A percentile compares a stretch with the other conserved stretches of the same genome.
Conservation (phyloP, 2,888 invertebrate genomes). For the Drosophila flavopinicola region DNA sequence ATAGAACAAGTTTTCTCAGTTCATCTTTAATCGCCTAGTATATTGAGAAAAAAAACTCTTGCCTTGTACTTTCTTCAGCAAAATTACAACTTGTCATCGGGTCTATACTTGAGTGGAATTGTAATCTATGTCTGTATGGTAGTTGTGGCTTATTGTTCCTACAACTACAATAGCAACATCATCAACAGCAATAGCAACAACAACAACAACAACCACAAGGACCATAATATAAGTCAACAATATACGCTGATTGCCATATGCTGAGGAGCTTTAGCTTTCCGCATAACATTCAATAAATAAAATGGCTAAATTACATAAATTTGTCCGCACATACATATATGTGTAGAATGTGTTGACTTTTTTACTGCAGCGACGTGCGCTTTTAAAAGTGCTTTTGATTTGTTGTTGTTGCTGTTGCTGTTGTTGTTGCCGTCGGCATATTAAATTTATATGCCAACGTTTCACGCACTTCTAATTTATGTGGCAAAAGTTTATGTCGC, state of each 20-base stretch:
- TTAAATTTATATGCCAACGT: conserved; percentile 74
- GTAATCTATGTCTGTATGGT: conserved; percentile 35
- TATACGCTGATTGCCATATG: conserved; percentile 37
- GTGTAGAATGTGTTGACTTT: conserved; percentile 74
- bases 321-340: conserved; percentile 28
- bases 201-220: conserved; percentile 16
- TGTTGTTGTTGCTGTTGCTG: conserved; percentile 35
- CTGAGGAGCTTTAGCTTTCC: conserved; percentile 18
- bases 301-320: conserved; percentile 68
- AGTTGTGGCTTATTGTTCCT: conserved; percentile 13
- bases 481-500: conserved; percentile 72
- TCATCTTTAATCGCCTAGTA: background rate
- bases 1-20: too few species aligned
- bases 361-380: conserved; percentile 74
- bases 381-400: conserved; percentile 73
- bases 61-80: background rate
- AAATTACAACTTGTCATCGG: conserved; percentile 18
- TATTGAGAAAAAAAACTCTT: background rate
- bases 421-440: conserved; percentile 51
- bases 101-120: conserved; percentile 12
- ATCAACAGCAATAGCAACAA: conserved; percentile 8
- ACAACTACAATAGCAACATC: conserved; percentile 7
- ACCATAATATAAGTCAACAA: conserved; percentile 10
- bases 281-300: conserved; percentile 78
- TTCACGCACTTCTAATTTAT: conserved; percentile 78